These are phyloP conservation scores for Drosophila busckii DNA, from an alignment of 1,140 invertebrate species.

Conservation along the genomic window DNA sequence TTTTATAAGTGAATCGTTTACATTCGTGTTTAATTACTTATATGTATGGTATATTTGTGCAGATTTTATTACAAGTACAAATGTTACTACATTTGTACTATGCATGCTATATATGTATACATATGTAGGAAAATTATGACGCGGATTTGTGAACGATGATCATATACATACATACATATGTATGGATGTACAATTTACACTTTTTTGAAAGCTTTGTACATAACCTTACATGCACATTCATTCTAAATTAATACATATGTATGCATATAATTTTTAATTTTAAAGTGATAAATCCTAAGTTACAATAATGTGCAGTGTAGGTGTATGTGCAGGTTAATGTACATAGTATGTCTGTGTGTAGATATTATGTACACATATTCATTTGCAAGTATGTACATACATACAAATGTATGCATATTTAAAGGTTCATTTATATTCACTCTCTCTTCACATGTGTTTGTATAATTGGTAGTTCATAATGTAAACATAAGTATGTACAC, in stretches of 20 bases:
- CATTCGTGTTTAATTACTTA: background rate
- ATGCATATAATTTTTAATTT: too few species aligned
- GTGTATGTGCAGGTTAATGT: too few species aligned
- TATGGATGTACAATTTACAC: too few species aligned
- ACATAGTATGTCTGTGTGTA: too few species aligned
- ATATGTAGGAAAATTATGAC: background rate
- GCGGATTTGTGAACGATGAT: background rate
- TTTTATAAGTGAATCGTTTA: constrained; percentile 10
- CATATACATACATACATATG: background rate
- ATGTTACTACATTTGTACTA: background rate
- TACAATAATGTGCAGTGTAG: too few species aligned
- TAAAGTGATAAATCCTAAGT: too few species aligned
- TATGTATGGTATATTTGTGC: background rate
- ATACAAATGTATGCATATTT: background rate
- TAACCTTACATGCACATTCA: too few species aligned
- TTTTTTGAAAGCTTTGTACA: too few species aligned
- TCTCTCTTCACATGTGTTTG: background rate
- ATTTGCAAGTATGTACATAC: background rate
- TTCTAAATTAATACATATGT: too few species aligned
- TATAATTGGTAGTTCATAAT: too few species aligned
- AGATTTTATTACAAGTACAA: background rate
- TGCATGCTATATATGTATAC: background rate
- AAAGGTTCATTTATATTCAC: background rate
- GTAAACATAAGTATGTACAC: too few species aligned
- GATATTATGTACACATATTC: background rate